Percentiles rank a stretch among this genome's conserved stretches.
phyloP scores from a whole-genome alignment of 1,140 invertebrate species.

The Nymphalis io region DNA sequence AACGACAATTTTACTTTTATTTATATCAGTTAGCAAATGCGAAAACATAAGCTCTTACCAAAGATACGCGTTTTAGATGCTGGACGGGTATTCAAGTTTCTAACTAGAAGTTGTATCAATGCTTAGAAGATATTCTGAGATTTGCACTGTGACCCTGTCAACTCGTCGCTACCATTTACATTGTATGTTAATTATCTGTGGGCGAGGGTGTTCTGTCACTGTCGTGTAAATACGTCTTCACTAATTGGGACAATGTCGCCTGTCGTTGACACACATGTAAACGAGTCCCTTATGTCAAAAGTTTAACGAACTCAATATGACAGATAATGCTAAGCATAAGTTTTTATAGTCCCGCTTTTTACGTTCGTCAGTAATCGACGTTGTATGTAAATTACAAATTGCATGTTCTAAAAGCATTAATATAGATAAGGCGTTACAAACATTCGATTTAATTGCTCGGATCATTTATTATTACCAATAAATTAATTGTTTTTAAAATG shows the following conservation, averaged over 20 bases:
- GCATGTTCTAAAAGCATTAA: conserved; percentile 41
- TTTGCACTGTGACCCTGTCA: conserved; percentile 49
- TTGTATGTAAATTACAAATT: conserved; percentile 49
- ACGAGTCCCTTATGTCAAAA: conserved; percentile 26
- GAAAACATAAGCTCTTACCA: too few species aligned
- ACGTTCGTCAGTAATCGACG: conserved; percentile 42
- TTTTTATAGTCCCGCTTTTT: conserved; percentile 21
- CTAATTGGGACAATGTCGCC: conserved; percentile 27
- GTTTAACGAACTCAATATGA: conserved; percentile 25
- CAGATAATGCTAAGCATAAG: conserved; percentile 22
- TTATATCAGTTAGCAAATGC: too few species aligned
- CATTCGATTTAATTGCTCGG: conserved; percentile 7
- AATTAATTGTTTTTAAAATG: conserved; percentile 15
- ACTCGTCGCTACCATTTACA: conserved; percentile 64
- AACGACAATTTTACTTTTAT: too few species aligned
- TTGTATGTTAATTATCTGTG: conserved; percentile 70
- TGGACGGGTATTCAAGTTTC: too few species aligned
- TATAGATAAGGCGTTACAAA: conserved; percentile 41
- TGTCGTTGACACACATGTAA: conserved; percentile 14
- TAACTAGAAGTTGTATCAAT: conserved; percentile 8
- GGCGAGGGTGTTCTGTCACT: conserved; percentile 37
- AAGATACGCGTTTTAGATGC: too few species aligned
- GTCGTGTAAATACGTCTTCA: conserved; percentile 35
- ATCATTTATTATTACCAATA: conserved; percentile 24
- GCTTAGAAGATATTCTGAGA: conserved; percentile 31